Evolutionary conservation across 2,888 invertebrate species (phyloP).

Genomic region (Drosophila nigritarsus): DNA sequence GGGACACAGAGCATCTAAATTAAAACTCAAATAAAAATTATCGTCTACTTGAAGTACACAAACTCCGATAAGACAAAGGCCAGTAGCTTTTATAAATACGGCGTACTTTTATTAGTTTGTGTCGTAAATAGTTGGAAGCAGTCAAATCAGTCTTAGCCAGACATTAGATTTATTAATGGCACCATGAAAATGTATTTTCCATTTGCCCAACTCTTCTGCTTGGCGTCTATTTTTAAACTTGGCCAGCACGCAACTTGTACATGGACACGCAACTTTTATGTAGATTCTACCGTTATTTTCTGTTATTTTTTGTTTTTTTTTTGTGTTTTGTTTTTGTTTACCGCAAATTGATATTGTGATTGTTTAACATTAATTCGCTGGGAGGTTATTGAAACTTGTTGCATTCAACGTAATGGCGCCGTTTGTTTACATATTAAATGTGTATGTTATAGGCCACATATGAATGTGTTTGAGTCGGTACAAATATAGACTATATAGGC

Average conservation of each 20-base stretch:
- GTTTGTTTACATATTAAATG: slow-evolving; percentile 67
- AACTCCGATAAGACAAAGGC: slow-evolving; percentile 32
- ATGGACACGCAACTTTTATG: slow-evolving; percentile 23
- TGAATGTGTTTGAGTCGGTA: slow-evolving; percentile 12
- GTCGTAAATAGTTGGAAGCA: slow-evolving; percentile 36
- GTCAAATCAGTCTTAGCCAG: neutral
- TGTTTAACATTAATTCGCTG: slow-evolving; percentile 34
- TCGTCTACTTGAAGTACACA: slow-evolving; percentile 39
- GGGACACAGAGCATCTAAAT: slow-evolving; percentile 19
- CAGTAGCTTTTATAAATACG: slow-evolving; percentile 30
- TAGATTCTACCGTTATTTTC: slow-evolving; percentile 2
- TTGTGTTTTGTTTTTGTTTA: slow-evolving; percentile 36
- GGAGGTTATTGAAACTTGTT: slow-evolving; percentile 79
- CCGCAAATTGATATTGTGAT: slow-evolving; percentile 48
- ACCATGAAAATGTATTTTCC: neutral
- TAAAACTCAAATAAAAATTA: slow-evolving; percentile 31
- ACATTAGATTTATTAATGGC: slow-evolving; percentile 30
- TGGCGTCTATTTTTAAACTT: slow-evolving; percentile 8
- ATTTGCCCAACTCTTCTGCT: neutral
- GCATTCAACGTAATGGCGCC: slow-evolving; percentile 44
- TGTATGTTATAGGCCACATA: slow-evolving; percentile 50
- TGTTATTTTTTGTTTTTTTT: neutral
- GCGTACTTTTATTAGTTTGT: slow-evolving; percentile 24
- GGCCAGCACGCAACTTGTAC: slow-evolving; percentile 22
- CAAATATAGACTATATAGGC: slow-evolving; percentile 33